Evolutionary conservation across 2,113 vertebrate genomes (phyloP).

Genomic region (Gymnorhina tibicen): DNA sequence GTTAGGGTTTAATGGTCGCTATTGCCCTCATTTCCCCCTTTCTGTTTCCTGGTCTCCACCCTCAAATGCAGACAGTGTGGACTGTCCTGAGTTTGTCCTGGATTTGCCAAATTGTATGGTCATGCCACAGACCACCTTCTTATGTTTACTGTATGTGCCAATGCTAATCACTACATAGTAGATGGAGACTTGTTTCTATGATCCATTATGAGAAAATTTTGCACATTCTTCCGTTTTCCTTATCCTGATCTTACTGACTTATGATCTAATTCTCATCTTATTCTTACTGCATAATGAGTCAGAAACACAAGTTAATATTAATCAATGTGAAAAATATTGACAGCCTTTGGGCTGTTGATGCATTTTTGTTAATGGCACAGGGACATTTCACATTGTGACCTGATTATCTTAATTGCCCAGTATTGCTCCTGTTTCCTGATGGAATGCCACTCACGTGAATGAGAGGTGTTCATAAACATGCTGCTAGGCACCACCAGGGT

Average conservation of each 20-base stretch:
- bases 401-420: neutral
- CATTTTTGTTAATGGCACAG: neutral
- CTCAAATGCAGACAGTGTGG: accelerated
- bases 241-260: neutral
- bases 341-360: neutral
- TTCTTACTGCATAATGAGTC: neutral
- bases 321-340: neutral
- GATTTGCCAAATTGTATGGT: neutral
- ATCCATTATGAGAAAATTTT: neutral
- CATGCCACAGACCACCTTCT: neutral
- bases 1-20: neutral
- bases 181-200: neutral
- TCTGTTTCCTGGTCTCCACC: neutral
- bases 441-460: neutral
- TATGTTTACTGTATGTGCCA: neutral
- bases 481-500: neutral
- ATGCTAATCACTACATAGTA: neutral
- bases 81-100: neutral
- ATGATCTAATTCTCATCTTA: neutral
- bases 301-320: neutral
- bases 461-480: neutral
- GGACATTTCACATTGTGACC: neutral
- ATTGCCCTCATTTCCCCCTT: neutral
- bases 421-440: neutral
- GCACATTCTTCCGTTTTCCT: neutral